Evolutionary conservation across 2,797 vertebrate species (phyloP), one percentile per base, ranked within the genome.

Genomic region (Macropodus opercularis): DNA sequence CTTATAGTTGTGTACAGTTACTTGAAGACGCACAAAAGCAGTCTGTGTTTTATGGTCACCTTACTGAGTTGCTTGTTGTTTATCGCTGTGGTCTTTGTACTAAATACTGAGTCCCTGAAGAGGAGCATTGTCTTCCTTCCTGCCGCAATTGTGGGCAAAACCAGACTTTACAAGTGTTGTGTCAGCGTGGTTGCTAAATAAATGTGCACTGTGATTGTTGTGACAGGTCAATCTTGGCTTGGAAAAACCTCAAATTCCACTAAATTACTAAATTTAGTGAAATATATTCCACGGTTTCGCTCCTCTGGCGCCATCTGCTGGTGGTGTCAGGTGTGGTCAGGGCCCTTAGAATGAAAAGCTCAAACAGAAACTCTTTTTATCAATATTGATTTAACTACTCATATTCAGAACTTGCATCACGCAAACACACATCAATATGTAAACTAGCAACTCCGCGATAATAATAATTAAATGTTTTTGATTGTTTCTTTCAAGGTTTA

Each of bases 291-390:
- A n/a, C n/a, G n/a, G n/a, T n/a, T n/a, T n/a, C n/a, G n/a, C n/a
- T n/a, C n/a, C n/a, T 34, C 39, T 23, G 13, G 26, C 11, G 23
- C 50, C 35, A 36, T 46, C 50, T 69, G 19, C 13, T 55, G 60
- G 21, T 17, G 8, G 3, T 6, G 2, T 44, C 2, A n/a, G 36
- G 9, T 34, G 8, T 7, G n/a, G 8, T 36, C 34, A 14, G 14
- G 9, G 19, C 17, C 5, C 6, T 9, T 8, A 57, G 22, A 38
- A 29, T 24, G 24, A 21, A 12, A 8, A 3, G 2, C 24, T 56
- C 7, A 66, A n/a, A 13, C 15, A 10, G 32, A 21, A 3, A 27
- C 5, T 11, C 29, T 6, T 26, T 12, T 3, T 46, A 0, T 55
- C 8, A 15, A 47, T 23, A 43, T 27, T 3, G 1, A 4, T 13